Evolutionary conservation across 2,113 vertebrate genomes (phyloP).

Genomic region (Aepyceros melampus): DNA sequence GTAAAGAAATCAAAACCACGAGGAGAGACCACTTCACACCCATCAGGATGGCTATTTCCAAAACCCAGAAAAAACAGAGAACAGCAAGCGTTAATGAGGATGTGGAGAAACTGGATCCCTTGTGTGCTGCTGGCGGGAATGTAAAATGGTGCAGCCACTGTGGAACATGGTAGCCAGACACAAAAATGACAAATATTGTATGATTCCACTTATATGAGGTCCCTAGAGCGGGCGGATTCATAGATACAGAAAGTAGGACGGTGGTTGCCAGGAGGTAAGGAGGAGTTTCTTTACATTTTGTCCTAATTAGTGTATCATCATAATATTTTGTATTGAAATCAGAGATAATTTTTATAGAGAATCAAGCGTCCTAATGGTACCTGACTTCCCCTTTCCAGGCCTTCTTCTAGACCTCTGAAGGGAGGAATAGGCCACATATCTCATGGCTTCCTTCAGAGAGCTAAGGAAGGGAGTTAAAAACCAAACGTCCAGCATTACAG

Average conservation of each 20-base stretch:
- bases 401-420: background rate
- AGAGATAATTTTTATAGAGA: background rate
- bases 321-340: conserved; percentile 18
- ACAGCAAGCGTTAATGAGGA: background rate
- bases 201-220: background rate
- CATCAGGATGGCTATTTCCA: background rate
- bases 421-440: background rate
- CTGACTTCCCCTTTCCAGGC: background rate
- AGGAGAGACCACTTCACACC: background rate
- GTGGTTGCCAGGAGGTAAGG: background rate
- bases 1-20: background rate
- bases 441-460: background rate
- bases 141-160: background rate
- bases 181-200: background rate
- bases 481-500: background rate
- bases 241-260: background rate
- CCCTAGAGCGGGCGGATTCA: background rate
- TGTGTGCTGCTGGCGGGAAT: background rate
- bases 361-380: background rate
- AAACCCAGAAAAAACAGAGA: background rate
- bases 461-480: background rate
- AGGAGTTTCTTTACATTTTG: background rate
- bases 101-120: background rate
- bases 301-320: background rate
- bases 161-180: background rate